phyloP scores from a whole-genome alignment of 2,888 invertebrate genomes.

The Drosophila kokeensis region DNA sequence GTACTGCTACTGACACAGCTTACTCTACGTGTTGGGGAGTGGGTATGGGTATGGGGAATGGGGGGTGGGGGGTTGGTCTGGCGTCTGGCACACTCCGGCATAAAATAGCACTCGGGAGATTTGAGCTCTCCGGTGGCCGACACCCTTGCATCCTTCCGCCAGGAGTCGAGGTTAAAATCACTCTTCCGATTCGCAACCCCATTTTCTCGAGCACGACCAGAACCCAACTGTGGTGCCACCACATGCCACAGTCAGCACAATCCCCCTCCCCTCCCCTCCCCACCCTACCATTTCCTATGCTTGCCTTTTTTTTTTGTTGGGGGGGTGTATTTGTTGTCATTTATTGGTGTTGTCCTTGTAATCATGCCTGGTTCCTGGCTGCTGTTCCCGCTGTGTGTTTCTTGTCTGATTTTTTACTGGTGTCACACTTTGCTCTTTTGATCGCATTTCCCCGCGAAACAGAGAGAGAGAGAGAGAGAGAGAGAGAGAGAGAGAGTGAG shows the following conservation, averaged over 20 bases:
- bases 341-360: slow-evolving; percentile 77
- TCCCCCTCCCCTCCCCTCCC: slow-evolving; percentile 1
- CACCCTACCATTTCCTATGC: neutral
- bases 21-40: neutral
- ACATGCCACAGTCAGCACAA: slow-evolving; percentile 19
- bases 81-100: slow-evolving; percentile 82
- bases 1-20: slow-evolving; percentile 36
- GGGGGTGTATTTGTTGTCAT: slow-evolving; percentile 83
- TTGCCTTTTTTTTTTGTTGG: neutral
- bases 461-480: no score
- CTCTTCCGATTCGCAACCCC: slow-evolving; percentile 78
- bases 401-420: slow-evolving; percentile 77
- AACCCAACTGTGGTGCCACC: neutral
- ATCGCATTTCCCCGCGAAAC: slow-evolving; percentile 41
- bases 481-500: neutral
- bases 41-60: neutral
- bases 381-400: slow-evolving; percentile 4
- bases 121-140: slow-evolving; percentile 45
- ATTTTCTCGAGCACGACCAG: slow-evolving; percentile 12
- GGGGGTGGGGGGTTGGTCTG: slow-evolving; percentile 16
- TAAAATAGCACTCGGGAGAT: slow-evolving; percentile 83
- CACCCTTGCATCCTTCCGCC: slow-evolving; percentile 56
- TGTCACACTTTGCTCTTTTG: slow-evolving; percentile 81
- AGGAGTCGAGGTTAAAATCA: slow-evolving; percentile 72
- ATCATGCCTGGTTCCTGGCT: slow-evolving; percentile 35